Percentiles rank a stretch among this genome's conserved stretches.
These are phyloP conservation scores for Diabrotica undecimpunctata DNA, from an alignment of 1,140 invertebrate genomes.

Conservation along the genomic window DNA sequence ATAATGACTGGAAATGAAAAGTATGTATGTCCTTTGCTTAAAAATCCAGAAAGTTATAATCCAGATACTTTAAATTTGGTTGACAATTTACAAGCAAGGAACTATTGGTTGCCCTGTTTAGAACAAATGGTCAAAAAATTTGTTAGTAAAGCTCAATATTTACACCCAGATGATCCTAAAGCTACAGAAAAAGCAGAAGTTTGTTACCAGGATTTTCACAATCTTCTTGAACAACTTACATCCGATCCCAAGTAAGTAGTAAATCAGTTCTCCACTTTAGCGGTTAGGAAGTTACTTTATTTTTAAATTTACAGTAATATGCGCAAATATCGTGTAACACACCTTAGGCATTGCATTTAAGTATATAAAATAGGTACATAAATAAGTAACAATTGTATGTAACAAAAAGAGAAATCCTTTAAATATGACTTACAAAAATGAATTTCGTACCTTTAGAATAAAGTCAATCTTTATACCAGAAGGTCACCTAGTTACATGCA, in stretches of 20 bases:
- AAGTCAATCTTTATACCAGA: too few species aligned
- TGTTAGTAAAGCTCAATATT: slow-evolving; percentile 67
- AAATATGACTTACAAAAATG: too few species aligned
- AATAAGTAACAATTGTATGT: too few species aligned
- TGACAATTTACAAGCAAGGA: slow-evolving; percentile 77
- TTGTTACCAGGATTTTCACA: slow-evolving; percentile 81
- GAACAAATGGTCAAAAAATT: slow-evolving; percentile 78
- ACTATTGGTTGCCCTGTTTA: slow-evolving; percentile 92
- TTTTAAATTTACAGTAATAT: too few species aligned
- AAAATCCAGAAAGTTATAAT: slow-evolving; percentile 60
- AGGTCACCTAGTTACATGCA: too few species aligned
- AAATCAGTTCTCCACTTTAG: too few species aligned
- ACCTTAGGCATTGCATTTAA: too few species aligned
- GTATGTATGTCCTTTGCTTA: slow-evolving; percentile 48
- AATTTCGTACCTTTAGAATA: too few species aligned
- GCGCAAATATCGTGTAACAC: too few species aligned
- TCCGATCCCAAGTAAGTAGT: slow-evolving; percentile 74
- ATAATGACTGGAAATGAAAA: slow-evolving; percentile 24
- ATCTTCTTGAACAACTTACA: slow-evolving; percentile 72
- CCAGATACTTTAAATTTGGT: slow-evolving; percentile 88
- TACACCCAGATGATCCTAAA: slow-evolving; percentile 72
- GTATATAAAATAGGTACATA: too few species aligned
- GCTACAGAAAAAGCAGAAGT: slow-evolving; percentile 74
- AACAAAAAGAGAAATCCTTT: too few species aligned
- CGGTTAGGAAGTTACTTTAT: slow-evolving; percentile 19